phyloP scores from a whole-genome alignment of 2,888 invertebrate genomes.

The Holacanthella duospinosa region DNA sequence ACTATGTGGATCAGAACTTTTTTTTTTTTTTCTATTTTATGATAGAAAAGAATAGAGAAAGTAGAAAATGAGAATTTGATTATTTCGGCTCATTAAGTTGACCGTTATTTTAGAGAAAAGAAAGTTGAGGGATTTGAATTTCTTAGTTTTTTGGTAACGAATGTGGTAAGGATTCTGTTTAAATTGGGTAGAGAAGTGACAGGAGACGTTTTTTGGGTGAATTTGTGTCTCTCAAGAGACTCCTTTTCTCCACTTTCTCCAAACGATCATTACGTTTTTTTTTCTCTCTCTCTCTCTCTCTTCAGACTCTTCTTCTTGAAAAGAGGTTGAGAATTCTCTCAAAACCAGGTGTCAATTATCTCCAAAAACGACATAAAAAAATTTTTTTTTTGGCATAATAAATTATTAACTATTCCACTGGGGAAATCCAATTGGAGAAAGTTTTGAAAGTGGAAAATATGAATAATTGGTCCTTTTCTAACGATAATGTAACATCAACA shows the following conservation, averaged over 20 bases:
- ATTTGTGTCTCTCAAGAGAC: not conserved
- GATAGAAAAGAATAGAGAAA: no score
- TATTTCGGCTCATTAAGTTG: not conserved
- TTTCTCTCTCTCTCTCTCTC: not conserved
- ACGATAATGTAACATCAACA: no score
- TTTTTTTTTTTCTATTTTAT: no score
- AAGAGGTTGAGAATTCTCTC: not conserved
- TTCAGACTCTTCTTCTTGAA: not conserved
- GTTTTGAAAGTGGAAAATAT: no score
- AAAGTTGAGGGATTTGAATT: not conserved
- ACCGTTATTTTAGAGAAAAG: not conserved
- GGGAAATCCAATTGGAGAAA: no score
- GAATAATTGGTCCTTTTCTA: no score
- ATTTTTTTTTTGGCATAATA: no score
- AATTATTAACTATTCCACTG: no score
- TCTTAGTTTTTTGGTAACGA: not conserved
- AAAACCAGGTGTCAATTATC: not conserved
- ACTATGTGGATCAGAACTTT: no score
- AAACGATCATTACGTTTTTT: not conserved
- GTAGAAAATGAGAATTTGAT: no score
- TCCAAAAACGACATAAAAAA: no score
- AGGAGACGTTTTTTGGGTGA: not conserved
- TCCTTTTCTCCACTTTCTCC: slow-evolving; percentile 3
- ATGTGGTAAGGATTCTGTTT: not conserved
- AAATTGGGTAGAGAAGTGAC: not conserved